These are phyloP conservation scores for Hydrotaea diabolus DNA, from an alignment of 2,888 invertebrate species.

Conservation along the genomic window DNA sequence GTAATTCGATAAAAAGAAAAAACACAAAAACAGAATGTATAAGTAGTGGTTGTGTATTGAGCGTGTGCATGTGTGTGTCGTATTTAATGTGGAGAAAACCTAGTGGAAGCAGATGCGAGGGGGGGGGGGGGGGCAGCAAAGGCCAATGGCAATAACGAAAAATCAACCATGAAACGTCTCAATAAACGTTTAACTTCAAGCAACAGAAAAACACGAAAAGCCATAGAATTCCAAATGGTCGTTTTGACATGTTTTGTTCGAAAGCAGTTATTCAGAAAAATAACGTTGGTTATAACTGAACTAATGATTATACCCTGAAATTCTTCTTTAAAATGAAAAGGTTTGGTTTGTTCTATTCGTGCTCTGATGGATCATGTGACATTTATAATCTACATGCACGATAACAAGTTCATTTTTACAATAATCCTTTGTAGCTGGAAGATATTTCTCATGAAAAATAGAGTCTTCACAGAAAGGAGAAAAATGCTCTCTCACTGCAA, in stretches of 20 bases:
- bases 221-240: neutral
- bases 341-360: no score
- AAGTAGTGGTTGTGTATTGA: constrained; percentile 53
- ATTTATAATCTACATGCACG: neutral
- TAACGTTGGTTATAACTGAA: neutral
- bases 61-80: neutral
- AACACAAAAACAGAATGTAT: no score
- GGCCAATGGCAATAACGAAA: neutral
- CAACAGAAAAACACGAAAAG: neutral
- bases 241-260: neutral
- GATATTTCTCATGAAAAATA: constrained; percentile 7
- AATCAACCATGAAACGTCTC: constrained; percentile 38
- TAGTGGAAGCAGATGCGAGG: no score
- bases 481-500: no score
- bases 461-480: constrained; percentile 1
- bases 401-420: constrained; percentile 26
- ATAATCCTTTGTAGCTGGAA: neutral
- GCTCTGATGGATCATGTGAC: no score
- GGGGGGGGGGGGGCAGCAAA: no score
- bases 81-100: neutral
- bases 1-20: constrained; percentile 55
- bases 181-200: constrained; percentile 38
- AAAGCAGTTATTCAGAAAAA: neutral
- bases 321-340: no score
- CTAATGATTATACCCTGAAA: neutral